Base-by-base conservation (phyloP, 2,888 invertebrate species). In the Tyria jacobaeae region DNA sequence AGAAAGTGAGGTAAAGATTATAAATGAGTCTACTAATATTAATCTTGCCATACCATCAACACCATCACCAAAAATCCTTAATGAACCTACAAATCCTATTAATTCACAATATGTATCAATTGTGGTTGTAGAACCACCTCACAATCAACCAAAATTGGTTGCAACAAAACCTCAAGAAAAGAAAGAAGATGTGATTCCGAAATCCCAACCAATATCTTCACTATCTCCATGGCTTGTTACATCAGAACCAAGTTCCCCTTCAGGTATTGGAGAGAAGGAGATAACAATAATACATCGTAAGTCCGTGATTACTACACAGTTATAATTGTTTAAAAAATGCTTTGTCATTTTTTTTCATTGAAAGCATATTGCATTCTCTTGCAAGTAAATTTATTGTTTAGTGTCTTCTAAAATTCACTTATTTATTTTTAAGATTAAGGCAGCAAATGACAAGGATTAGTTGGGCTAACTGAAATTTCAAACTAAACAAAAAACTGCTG, bases 281-380 rank as follows among this genome's bases (percentile, higher is more conserved):
- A 95, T 96, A 69, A 95, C 96, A 53, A 95, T 96, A 59, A 96
- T 97, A 73, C 96, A 97, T 82, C 95, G 97, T 76, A 97, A 97
- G 91, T 97, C 97, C 66, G 97, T 97, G 80, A 97, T 97, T 78
- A 97, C 97, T 71, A 97, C 97, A 68, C 97, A 97, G 89, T 94
- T 97, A 60, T 92, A 88, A 76, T 14, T 52, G n/a, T n/a, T n/a
- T n/a, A n/a, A n/a, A n/a, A n/a, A n/a, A n/a, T n/a, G n/a, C n/a
- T n/a, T n/a, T n/a, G n/a, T n/a, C n/a, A n/a, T n/a, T 62, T 56
- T 57, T 62, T 53, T 57, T 62, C 55, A 62, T 21, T 10, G 21
- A 44, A 21, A 44, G 44, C 5, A 64, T 64, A 62, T 54, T 61
- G 55, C 35, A 52, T 60, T 63, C 57, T 63, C 61, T 57, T 44